phyloP scores from a whole-genome alignment of 2,888 invertebrate genomes.

The Spodoptera littoralis region DNA sequence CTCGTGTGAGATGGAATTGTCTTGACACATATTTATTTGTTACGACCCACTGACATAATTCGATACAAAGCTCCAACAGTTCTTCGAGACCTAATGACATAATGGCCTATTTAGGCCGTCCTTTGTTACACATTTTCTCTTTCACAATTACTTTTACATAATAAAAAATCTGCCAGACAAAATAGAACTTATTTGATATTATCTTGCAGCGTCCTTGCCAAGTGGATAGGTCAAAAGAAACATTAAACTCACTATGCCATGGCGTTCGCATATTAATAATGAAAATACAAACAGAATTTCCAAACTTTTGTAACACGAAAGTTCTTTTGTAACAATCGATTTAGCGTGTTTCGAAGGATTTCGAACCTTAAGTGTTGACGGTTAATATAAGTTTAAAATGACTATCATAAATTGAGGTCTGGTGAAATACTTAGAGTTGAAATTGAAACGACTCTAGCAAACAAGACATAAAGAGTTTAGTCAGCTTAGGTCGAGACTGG shows the following conservation, averaged over 20 bases:
- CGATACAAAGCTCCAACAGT: slow-evolving; percentile 22
- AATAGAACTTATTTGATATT: slow-evolving; percentile 5
- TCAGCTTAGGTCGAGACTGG: slow-evolving; percentile 59
- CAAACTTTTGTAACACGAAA: not conserved
- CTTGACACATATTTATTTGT: slow-evolving; percentile 32
- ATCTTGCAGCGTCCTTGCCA: slow-evolving; percentile 25
- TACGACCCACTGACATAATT: slow-evolving; percentile 47
- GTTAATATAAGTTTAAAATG: too few species aligned
- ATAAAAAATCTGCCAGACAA: slow-evolving; percentile 17
- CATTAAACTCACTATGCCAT: slow-evolving; percentile 5
- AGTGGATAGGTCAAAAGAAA: slow-evolving; percentile 15
- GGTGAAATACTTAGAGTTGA: slow-evolving; percentile 9
- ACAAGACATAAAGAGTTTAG: slow-evolving; percentile 33
- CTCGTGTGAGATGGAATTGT: slow-evolving; percentile 11
- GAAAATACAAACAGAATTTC: not conserved
- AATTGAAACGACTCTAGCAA: slow-evolving; percentile 23
- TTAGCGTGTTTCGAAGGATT: too few species aligned
- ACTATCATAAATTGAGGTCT: slow-evolving; percentile 1
- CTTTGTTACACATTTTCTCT: slow-evolving; percentile 30
- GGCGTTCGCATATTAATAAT: not conserved
- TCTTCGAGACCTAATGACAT: slow-evolving; percentile 39
- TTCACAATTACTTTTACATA: slow-evolving; percentile 14
- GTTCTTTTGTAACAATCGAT: not conserved
- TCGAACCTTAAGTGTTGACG: too few species aligned
- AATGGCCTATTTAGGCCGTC: slow-evolving; percentile 30